Conservation (phyloP, 2,113 vertebrate genomes). For the Pteronura brasiliensis region DNA sequence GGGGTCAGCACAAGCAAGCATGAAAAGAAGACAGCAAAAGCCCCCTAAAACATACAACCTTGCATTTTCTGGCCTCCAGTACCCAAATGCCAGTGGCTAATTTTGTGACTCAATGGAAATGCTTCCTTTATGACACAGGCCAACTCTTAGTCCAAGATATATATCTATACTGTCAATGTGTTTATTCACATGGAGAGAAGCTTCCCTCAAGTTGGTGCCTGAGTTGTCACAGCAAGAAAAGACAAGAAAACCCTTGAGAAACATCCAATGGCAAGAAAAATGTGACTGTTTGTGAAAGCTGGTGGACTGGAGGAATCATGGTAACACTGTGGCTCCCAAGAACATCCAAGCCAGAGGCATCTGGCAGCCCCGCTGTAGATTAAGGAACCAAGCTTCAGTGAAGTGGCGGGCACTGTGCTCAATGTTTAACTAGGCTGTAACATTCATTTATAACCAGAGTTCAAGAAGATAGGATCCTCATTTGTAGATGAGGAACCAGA, state of each 20-base stretch:
- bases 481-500: background rate
- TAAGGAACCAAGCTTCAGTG: background rate
- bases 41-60: background rate
- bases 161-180: background rate
- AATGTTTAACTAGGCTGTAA: background rate
- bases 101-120: conserved; percentile 26
- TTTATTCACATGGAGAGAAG: conserved; percentile 17
- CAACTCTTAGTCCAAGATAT: conserved; percentile 15
- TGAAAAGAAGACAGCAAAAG: background rate
- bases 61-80: background rate
- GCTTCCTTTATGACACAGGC: conserved; percentile 26
- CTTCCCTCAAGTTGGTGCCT: background rate
- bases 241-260: conserved; percentile 15
- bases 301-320: background rate
- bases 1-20: background rate
- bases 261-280: background rate
- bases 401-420: background rate
- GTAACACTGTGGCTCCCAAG: background rate
- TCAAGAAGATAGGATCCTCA: background rate
- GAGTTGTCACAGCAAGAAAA: conserved; percentile 33
- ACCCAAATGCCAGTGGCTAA: conserved; percentile 7
- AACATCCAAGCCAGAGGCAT: background rate
- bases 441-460: background rate
- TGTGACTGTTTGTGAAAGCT: background rate
- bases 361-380: background rate